Base-by-base conservation (phyloP, 2,113 vertebrate species). In the Nesospiza acunhae region DNA sequence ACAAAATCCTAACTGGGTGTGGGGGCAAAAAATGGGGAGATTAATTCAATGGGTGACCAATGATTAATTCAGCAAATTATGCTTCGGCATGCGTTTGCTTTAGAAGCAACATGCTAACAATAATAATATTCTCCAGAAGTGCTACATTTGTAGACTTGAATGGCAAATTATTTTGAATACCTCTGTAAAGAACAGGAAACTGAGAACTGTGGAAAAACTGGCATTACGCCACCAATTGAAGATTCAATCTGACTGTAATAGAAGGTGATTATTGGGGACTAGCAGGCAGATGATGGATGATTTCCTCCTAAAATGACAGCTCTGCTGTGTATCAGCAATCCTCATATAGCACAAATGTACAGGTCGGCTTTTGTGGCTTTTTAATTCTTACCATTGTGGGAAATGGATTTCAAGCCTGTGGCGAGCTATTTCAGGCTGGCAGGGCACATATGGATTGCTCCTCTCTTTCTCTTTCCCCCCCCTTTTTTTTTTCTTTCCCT, bases 211-310 rank as follows among this genome's bases (percentile, higher is more conserved):
- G 88, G 95, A 90, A 97, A 97, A 97, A 69, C 93, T 98, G 98
- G 97, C 98, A 90, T 80, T 76, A 91, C 1, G 96, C 98, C 98
- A 98, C 94, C 67, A 31, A 97, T 97, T 96, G 97, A 97, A 98
- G 97, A 98, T 96, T 96, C 97, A 96, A 97, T 98, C 96, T 98
- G 97, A 98, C 96, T 96, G 95, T 97, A 98, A 98, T 97, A 98
- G 97, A 97, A 98, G 98, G 96, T 98, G 97, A 98, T 97, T 98
- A 97, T 96, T 98, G 96, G 98, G 91, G 96, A 97, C 97, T 96
- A 97, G 97, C 95, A 97, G 96, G 95, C 95, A 97, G 95, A 97
- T 97, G 98, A 98, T 97, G 95, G 95, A 97, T 98, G 97, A 96
- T 96, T 98, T 98, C 97, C 95, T 97, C 96, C 97, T 95, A 95